Conservation (phyloP, 2,797 vertebrate genomes). For the Tinamus major region DNA sequence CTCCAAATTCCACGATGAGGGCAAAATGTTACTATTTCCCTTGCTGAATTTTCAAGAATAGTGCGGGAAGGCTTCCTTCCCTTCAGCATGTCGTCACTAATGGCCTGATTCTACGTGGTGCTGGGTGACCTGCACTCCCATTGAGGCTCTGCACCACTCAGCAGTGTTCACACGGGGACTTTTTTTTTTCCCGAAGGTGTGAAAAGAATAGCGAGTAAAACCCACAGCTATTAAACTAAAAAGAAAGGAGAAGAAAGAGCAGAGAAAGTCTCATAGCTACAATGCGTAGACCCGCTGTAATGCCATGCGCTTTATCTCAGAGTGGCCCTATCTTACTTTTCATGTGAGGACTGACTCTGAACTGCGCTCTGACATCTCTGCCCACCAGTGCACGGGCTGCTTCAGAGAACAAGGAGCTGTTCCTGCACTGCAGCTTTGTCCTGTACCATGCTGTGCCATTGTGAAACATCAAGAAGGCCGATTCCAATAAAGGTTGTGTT, state of each 20-base stretch:
- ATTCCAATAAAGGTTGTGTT: conserved; percentile 29
- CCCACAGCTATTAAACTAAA: conserved; percentile 3
- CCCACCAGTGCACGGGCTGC: background rate
- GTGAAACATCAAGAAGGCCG: conserved; percentile 37
- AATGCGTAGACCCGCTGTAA: background rate
- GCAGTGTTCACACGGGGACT: background rate
- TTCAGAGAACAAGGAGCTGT: conserved; percentile 23
- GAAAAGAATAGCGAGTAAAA: background rate
- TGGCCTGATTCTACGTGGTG: background rate
- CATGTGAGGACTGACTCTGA: conserved; percentile 42
- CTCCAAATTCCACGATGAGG: background rate
- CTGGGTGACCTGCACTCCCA: background rate
- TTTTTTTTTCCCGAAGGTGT: background rate
- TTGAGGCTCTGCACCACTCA: background rate
- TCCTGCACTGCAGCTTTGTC: conserved; percentile 32
- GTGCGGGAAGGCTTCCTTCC: background rate
- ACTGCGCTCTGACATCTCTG: conserved; percentile 32
- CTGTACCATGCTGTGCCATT: conserved; percentile 46
- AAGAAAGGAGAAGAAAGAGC: background rate
- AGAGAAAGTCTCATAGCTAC: background rate
- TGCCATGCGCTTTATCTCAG: background rate
- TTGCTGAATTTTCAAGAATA: background rate
- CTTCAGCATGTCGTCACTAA: background rate
- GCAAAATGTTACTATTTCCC: background rate
- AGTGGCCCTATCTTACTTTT: conserved; percentile 29